A percentile compares a stretch with the other conserved stretches of the same genome.
Conservation (phyloP, 2,113 vertebrate genomes). For the Tenrec ecaudatus region DNA sequence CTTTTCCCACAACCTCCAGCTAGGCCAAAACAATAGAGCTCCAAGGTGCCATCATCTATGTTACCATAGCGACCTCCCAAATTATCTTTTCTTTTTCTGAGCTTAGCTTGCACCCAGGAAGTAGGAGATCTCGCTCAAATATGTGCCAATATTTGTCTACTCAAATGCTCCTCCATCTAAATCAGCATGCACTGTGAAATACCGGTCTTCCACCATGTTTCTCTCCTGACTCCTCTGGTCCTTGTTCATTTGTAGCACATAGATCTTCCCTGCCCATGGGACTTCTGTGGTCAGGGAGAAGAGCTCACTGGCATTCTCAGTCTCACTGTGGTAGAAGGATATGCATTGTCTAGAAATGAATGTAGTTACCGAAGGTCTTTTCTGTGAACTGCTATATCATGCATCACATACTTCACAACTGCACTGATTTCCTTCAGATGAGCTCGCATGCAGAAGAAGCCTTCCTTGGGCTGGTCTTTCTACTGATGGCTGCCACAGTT, state of each 20-base stretch:
- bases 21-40: neutral
- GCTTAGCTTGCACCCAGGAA: neutral
- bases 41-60: neutral
- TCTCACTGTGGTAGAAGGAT: neutral
- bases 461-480: conserved; percentile 22
- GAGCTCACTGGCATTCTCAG: neutral
- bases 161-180: neutral
- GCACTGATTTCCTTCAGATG: conserved; percentile 46
- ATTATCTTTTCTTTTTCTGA: neutral
- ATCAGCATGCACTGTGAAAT: neutral
- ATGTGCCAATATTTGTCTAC: neutral
- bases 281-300: conserved; percentile 1
- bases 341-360: conserved; percentile 32
- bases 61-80: neutral
- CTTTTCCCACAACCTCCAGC: neutral
- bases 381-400: neutral
- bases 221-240: neutral
- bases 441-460: neutral
- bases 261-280: neutral
- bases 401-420: neutral
- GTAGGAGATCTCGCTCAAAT: neutral
- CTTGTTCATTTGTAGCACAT: neutral
- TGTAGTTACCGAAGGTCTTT: neutral
- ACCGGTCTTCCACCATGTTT: neutral
- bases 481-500: neutral